These are phyloP conservation scores for Apis florea DNA, from an alignment of 1,140 invertebrate species.

Conservation along the genomic window DNA sequence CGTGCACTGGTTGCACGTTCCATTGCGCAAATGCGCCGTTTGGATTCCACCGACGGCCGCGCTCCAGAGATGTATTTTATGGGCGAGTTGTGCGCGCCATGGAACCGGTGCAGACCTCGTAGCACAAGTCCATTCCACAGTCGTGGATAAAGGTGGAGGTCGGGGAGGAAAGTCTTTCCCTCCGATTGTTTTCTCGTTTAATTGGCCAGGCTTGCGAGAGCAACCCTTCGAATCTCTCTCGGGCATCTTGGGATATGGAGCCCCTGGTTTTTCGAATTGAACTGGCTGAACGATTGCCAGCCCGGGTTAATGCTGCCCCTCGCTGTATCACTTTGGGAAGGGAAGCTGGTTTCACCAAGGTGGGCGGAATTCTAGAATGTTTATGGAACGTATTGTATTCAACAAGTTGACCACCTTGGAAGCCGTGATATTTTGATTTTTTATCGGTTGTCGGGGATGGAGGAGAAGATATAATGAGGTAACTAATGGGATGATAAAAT, in stretches of 20 bases:
- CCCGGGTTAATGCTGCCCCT: neutral
- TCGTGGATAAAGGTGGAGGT: slow-evolving; percentile 45
- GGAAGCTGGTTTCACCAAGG: too few relatives aligned
- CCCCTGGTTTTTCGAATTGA: slow-evolving; percentile 15
- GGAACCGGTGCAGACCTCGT: slow-evolving; percentile 30
- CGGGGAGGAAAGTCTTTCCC: neutral
- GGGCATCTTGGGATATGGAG: too few relatives aligned
- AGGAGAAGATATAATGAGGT: too few relatives aligned
- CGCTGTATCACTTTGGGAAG: neutral
- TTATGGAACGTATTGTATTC: neutral
- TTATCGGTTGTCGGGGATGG: neutral
- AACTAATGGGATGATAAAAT: too few relatives aligned
- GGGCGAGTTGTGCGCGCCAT: slow-evolving; percentile 32
- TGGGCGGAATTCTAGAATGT: neutral
- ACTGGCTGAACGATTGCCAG: neutral
- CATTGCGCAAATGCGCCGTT: slow-evolving; percentile 76
- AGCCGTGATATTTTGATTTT: neutral
- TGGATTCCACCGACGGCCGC: slow-evolving; percentile 69
- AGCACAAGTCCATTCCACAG: slow-evolving; percentile 48
- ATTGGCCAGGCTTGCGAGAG: slow-evolving; percentile 29
- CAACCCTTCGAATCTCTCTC: neutral
- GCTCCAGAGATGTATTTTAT: slow-evolving; percentile 71
- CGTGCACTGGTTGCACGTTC: slow-evolving; percentile 68
- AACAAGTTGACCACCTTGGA: neutral
- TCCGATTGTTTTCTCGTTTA: slow-evolving; percentile 47